These are phyloP conservation scores for Lasioglossum villosulum DNA, from an alignment of 2,888 invertebrate species.

Conservation along the genomic window DNA sequence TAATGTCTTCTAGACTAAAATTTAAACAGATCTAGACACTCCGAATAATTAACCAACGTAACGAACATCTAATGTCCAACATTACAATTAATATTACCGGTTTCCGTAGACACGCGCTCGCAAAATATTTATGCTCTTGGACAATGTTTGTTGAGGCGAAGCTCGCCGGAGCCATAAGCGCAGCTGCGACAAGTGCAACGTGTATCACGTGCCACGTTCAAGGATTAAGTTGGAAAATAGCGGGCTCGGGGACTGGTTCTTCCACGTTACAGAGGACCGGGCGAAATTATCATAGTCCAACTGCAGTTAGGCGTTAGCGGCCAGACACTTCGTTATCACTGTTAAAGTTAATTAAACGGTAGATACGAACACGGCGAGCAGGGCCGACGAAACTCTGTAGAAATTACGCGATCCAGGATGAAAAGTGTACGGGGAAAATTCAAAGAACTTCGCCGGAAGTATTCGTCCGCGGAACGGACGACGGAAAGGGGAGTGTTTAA, in stretches of 20 bases:
- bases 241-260: conserved; percentile 20
- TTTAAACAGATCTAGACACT: too few relatives aligned
- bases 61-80: neutral
- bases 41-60: neutral
- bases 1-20: too few relatives aligned
- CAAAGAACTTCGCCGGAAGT: neutral
- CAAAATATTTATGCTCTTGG: neutral
- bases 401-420: neutral
- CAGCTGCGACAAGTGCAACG: neutral
- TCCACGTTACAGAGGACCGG: neutral
- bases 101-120: neutral
- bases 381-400: neutral
- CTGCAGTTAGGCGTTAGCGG: conserved; percentile 30
- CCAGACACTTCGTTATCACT: conserved; percentile 47
- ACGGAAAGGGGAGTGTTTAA: neutral
- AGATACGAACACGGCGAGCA: conserved; percentile 3
- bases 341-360: conserved; percentile 48
- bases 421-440: neutral
- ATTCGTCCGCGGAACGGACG: neutral
- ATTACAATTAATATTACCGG: neutral
- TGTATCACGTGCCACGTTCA: conserved; percentile 14
- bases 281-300: conserved; percentile 45
- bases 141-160: neutral
- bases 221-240: conserved; percentile 44
- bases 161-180: neutral